Conservation (phyloP, 2,113 vertebrate genomes). For the Andinoacara biseriatus region DNA sequence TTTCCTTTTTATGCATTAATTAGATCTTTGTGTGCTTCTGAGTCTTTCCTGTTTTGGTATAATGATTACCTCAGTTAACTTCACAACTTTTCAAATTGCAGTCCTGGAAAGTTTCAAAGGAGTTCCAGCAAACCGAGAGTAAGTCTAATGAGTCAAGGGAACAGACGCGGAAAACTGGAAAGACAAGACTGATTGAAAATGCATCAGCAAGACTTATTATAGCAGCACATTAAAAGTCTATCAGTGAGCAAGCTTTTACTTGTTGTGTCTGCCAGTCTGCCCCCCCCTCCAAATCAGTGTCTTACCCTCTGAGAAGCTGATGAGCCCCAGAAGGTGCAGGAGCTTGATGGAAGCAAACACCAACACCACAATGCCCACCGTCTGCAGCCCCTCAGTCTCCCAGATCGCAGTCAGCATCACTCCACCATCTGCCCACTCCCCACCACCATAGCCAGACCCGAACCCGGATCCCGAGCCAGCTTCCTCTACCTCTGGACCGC, state of each 20-base stretch:
- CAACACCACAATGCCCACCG: constrained; percentile 97
- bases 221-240: background rate
- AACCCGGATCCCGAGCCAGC: constrained; percentile 66
- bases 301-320: constrained; percentile 99
- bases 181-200: background rate
- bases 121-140: background rate
- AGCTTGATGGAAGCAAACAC: constrained; percentile 97
- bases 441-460: constrained; percentile 68
- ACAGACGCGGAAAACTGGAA: background rate
- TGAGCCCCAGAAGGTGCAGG: constrained; percentile 97
- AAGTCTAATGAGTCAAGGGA: constrained; percentile 1
- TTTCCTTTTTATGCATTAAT: background rate
- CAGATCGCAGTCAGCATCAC: constrained; percentile 91
- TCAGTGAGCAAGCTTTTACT: background rate
- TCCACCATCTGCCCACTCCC: constrained; percentile 74
- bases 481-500: constrained; percentile 63
- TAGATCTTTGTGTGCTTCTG: background rate
- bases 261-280: background rate
- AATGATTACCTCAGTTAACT: background rate
- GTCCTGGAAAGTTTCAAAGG: constrained; percentile 23
- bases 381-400: constrained; percentile 98
- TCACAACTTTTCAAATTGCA: constrained; percentile 5
- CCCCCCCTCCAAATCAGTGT: constrained; percentile 35
- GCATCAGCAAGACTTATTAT: background rate
- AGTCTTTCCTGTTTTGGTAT: background rate